A percentile compares a stretch with the other conserved stretches of the same genome.
phyloP scores from a whole-genome alignment of 1,140 invertebrate species.

The Drosophila neocordata region DNA sequence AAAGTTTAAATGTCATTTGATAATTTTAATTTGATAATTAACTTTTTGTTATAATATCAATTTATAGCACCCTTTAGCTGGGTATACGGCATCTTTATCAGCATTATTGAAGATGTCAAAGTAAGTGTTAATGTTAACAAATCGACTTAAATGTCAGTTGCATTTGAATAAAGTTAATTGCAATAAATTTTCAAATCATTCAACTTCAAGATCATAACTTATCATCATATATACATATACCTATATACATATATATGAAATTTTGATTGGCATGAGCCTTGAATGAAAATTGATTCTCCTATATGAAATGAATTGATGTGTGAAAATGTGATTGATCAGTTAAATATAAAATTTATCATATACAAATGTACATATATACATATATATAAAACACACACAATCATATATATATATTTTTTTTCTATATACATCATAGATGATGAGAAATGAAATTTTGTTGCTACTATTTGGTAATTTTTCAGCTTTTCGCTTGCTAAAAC shows the following conservation, averaged over 20 bases:
- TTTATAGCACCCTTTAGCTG: slow-evolving; percentile 75
- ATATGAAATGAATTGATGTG: slow-evolving; percentile 26
- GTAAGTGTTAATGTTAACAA: slow-evolving; percentile 63
- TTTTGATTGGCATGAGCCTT: slow-evolving; percentile 77
- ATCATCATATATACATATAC: no score
- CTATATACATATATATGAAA: no score
- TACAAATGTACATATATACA: slow-evolving; percentile 15
- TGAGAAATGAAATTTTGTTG: slow-evolving; percentile 41
- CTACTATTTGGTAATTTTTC: slow-evolving; percentile 39
- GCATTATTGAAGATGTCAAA: slow-evolving; percentile 71
- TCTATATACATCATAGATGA: slow-evolving; percentile 16
- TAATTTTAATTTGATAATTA: background rate
- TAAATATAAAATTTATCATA: slow-evolving; percentile 8
- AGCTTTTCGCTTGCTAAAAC: slow-evolving; percentile 12
- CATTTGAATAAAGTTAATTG: slow-evolving; percentile 35
- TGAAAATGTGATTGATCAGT: slow-evolving; percentile 44
- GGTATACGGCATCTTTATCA: slow-evolving; percentile 68
- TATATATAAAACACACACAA: slow-evolving; percentile 6
- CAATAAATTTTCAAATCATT: slow-evolving; percentile 46
- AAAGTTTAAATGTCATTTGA: slow-evolving; percentile 12
- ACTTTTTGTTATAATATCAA: slow-evolving; percentile 24
- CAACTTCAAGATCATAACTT: slow-evolving; percentile 58
- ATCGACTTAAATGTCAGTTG: slow-evolving; percentile 30
- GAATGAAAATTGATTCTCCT: slow-evolving; percentile 40
- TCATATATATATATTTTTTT: background rate